A percentile compares a stretch with the other conserved stretches of the same genome.
These are phyloP conservation scores for Myripristis murdjan DNA, from an alignment of 2,797 vertebrate genomes.

Conservation along the genomic window DNA sequence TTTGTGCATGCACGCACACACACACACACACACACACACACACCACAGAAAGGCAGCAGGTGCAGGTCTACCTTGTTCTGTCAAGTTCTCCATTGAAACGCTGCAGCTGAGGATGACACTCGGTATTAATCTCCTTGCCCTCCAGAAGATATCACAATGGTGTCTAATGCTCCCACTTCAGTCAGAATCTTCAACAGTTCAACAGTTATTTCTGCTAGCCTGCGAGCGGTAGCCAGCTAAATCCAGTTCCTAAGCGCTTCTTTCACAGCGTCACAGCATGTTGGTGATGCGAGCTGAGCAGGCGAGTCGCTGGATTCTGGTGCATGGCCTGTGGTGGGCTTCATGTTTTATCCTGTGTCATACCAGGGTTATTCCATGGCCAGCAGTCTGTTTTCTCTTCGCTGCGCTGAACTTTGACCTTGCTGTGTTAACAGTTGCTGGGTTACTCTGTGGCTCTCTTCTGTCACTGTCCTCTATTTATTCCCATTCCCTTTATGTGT, in stretches of 20 bases:
- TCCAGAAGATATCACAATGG: constrained; percentile 16
- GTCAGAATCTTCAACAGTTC: background rate
- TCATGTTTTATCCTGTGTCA: constrained; percentile 31
- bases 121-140: background rate
- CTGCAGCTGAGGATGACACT: too few relatives aligned
- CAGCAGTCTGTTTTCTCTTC: constrained; percentile 28
- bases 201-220: constrained; percentile 1
- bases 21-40: too few relatives aligned
- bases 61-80: too few relatives aligned
- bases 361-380: constrained; percentile 30
- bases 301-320: constrained; percentile 4
- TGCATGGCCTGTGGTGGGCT: constrained; percentile 20
- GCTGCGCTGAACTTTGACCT: constrained; percentile 41
- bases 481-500: constrained; percentile 23
- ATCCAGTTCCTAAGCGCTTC: background rate
- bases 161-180: background rate
- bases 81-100: too few relatives aligned
- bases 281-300: constrained; percentile 1
- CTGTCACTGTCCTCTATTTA: background rate
- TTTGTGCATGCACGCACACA: too few relatives aligned
- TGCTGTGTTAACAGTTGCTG: constrained; percentile 24
- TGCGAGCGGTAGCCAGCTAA: background rate
- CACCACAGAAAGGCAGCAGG: too few relatives aligned
- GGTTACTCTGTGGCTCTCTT: constrained; percentile 19
- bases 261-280: constrained; percentile 2